Base-by-base conservation (phyloP, 2,888 invertebrate genomes). In the Myopa tessellatipennis region DNA sequence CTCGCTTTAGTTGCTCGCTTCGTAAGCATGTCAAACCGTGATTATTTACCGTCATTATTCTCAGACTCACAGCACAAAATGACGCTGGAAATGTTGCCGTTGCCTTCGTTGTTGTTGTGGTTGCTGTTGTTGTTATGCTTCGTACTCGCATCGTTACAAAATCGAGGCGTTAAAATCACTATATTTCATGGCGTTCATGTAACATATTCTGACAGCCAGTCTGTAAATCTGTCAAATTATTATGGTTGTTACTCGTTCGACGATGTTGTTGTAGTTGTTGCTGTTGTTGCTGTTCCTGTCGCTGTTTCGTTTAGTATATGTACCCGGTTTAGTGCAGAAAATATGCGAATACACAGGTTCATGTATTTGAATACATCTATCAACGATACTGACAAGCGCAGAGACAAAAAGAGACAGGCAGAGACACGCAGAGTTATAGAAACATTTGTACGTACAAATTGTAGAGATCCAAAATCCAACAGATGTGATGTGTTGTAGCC, bases 21-120 rank as follows among this genome's bases (percentile, higher is more conserved):
- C 5, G 6, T 63, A 18, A 73, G 55, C 76, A 45, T 76, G 74
- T 69, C 55, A 55, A 45, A 58, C 63, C 45, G 65, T 52, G 70
- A 76, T 76, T 76, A 74, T 70, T 70, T 26, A 52, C 69, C 76
- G 71, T 65, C 70, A 70, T 74, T 74, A 70, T 50, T 78, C 74
- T 76, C 61, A 67, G 70, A 70, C 74, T 45, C 45, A 45, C 45
- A 45, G 69, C 40, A 10, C 71, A 58, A 71, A 78, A 71, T 67
- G 65, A 45, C 65, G 74, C 52, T 74, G 10, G 61, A 73, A 65
- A 8, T 70, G 36, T 70, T 45, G 69, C 26, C 16, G 50, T 14
- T 65, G 50, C 52, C 63, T 14, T 63, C 50, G 14, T 52, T 65
- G 34, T 74, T 65, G 45, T 50, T 63, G 14, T 74, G 36, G 7